These are phyloP conservation scores for Sesamia inferens DNA, from an alignment of 2,888 invertebrate genomes.

Conservation along the genomic window DNA sequence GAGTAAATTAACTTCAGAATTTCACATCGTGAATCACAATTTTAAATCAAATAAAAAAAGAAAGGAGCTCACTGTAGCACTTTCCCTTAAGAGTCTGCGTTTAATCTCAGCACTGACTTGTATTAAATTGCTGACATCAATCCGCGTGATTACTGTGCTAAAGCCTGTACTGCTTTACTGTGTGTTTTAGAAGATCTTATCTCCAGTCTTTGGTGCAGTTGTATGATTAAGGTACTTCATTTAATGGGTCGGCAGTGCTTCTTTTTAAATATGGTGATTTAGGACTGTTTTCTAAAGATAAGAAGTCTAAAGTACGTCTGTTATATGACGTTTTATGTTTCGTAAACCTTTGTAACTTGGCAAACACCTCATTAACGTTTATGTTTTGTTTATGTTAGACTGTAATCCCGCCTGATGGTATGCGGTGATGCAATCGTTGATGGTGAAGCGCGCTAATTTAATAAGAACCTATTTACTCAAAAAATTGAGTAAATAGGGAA, in stretches of 20 bases:
- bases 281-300: neutral
- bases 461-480: no score
- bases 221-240: slow-evolving; percentile 18
- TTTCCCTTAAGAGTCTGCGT: slow-evolving; percentile 78
- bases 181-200: slow-evolving; percentile 59
- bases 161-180: slow-evolving; percentile 55
- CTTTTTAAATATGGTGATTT: slow-evolving; percentile 16
- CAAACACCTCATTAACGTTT: neutral
- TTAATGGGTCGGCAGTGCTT: neutral
- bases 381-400: no score
- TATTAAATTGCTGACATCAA: slow-evolving; percentile 83
- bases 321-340: no score
- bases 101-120: slow-evolving; percentile 79
- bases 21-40: slow-evolving; percentile 71
- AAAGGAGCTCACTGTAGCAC: slow-evolving; percentile 66
- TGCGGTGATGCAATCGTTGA: no score
- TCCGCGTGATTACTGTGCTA: slow-evolving; percentile 75
- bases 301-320: neutral
- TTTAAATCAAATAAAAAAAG: slow-evolving; percentile 64
- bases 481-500: no score
- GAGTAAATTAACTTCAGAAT: slow-evolving; percentile 67
- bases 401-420: no score
- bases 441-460: no score
- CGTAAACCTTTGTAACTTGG: neutral
- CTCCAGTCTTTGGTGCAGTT: slow-evolving; percentile 29